Evolutionary conservation across 2,888 invertebrate genomes (phyloP).

Genomic region (Orthosia cruda): DNA sequence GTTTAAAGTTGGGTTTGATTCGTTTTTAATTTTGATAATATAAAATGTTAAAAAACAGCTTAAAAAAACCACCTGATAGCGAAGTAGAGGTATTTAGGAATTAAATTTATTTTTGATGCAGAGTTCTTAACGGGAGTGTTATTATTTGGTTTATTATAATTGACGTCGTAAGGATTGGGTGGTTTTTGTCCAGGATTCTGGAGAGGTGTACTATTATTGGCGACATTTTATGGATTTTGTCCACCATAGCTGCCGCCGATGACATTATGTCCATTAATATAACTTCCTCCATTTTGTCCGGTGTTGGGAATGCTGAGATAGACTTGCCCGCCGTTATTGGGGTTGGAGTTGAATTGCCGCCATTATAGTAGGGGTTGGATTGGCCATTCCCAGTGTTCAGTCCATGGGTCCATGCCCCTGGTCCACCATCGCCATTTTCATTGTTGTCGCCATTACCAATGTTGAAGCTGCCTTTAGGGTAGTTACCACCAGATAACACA

Average conservation of each 20-base stretch:
- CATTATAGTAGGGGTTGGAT: not conserved
- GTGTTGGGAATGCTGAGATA: not conserved
- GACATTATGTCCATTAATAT: constrained; percentile 26
- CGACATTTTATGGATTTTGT: constrained; percentile 12
- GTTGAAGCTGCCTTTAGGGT: constrained; percentile 46
- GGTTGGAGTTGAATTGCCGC: not conserved
- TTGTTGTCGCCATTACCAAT: constrained; percentile 30
- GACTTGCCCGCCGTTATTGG: not conserved
- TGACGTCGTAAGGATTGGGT: constrained; percentile 14
- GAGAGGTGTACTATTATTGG: not conserved
- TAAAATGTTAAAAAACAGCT: not conserved
- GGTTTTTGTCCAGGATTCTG: constrained; percentile 35
- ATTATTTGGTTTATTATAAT: constrained; percentile 3
- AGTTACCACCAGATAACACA: constrained; percentile 35
- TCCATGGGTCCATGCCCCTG: constrained; percentile 22
- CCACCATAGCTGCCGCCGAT: constrained; percentile 9
- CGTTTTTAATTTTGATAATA: no score
- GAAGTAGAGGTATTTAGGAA: not conserved
- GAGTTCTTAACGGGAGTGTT: constrained; percentile 29
- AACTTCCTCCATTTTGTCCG: constrained; percentile 15
- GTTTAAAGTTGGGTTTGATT: no score
- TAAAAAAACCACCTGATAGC: not conserved
- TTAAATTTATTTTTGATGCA: constrained; percentile 9
- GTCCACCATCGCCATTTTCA: not conserved
- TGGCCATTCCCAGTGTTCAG: constrained; percentile 10